phyloP scores from a whole-genome alignment of 37 sponge, comb jelly and placozoan genomes.

The Theonella swinhoei region DNA sequence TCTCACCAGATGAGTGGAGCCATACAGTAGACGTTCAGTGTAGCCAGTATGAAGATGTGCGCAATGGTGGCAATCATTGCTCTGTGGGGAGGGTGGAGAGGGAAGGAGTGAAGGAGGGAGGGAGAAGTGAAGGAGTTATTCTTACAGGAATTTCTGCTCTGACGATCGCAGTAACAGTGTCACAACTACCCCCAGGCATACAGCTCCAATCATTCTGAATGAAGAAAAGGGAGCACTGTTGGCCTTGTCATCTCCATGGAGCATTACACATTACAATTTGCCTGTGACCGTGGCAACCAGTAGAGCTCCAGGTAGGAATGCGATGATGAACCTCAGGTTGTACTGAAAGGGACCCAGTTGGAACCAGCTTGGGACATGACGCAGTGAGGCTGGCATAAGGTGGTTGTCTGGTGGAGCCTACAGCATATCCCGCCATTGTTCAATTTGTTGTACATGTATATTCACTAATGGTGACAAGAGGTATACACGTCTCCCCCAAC shows the following conservation, averaged over 20 bases:
- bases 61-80: slow-evolving; percentile 16
- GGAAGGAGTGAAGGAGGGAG: background rate
- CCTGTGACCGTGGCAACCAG: slow-evolving; percentile 59
- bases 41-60: slow-evolving; percentile 38
- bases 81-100: background rate
- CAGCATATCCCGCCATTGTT: too few species aligned
- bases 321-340: slow-evolving; percentile 50
- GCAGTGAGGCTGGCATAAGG: slow-evolving; percentile 38
- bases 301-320: slow-evolving; percentile 50
- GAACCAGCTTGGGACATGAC: slow-evolving; percentile 58
- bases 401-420: slow-evolving; percentile 15
- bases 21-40: slow-evolving; percentile 67
- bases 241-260: background rate
- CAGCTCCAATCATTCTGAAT: slow-evolving; percentile 14
- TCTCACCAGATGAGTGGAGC: slow-evolving; percentile 71
- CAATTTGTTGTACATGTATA: too few species aligned
- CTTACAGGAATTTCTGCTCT: slow-evolving; percentile 11
- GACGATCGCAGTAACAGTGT: slow-evolving; percentile 14
- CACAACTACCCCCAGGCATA: background rate
- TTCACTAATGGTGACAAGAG: too few species aligned
- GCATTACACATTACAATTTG: slow-evolving; percentile 32
- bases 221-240: background rate
- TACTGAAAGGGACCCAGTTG: slow-evolving; percentile 54
- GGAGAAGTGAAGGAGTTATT: background rate
- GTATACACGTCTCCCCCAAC: too few species aligned